phyloP scores from a whole-genome alignment of 2,888 invertebrate species.

The Choristoneura rosaceana region DNA sequence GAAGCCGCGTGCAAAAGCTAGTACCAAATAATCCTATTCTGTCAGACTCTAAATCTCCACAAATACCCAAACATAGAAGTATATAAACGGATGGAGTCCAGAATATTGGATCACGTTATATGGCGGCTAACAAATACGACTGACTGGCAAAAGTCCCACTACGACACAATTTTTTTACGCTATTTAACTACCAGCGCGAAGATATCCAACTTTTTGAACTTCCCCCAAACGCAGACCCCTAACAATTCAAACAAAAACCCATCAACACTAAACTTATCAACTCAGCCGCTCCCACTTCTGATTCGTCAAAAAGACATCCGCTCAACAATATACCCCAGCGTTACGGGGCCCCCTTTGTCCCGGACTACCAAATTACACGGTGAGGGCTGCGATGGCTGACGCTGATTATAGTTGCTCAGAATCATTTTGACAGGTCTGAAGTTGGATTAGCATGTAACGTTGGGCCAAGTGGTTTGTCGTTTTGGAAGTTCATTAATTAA shows the following conservation, averaged over 20 bases:
- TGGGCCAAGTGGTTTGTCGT: background rate
- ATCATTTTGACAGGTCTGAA: slow-evolving; percentile 15
- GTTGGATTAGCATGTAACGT: slow-evolving; percentile 1
- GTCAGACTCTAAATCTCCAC: no score
- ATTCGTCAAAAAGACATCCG: slow-evolving; percentile 32
- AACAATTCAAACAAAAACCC: background rate
- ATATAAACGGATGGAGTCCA: background rate
- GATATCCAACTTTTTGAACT: no score
- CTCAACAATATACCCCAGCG: slow-evolving; percentile 18
- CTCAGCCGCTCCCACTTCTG: slow-evolving; percentile 26
- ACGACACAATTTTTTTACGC: no score
- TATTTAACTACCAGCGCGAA: no score
- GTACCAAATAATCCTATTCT: no score
- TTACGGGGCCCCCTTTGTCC: slow-evolving; percentile 1
- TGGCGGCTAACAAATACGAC: no score
- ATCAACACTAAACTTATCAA: background rate
- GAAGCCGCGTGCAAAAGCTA: no score
- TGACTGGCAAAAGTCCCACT: no score
- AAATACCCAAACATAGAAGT: no score
- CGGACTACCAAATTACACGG: slow-evolving; percentile 26
- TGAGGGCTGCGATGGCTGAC: slow-evolving; percentile 8
- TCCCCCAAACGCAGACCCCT: no score
- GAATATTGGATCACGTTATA: no score
- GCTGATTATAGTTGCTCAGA: slow-evolving; percentile 30
- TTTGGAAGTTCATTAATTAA: background rate